phyloP scores from a whole-genome alignment of 2,888 invertebrate species.

The Caenorhabditis becei region DNA sequence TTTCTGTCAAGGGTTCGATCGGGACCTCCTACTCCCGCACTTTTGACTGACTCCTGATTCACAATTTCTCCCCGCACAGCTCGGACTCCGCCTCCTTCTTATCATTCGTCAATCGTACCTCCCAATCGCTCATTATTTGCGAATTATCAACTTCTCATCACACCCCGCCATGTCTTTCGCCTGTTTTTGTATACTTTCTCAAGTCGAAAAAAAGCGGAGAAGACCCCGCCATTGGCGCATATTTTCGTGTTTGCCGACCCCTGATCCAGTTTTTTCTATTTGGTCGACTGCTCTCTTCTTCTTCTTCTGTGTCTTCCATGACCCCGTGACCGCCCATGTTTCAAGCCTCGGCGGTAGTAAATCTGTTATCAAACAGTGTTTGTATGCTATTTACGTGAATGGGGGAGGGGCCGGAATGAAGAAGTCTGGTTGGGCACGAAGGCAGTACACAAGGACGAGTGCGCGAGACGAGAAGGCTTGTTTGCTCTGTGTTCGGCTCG shows the following conservation, averaged over 20 bases:
- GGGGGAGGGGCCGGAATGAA: background rate
- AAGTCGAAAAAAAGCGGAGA: background rate
- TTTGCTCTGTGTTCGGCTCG: conserved; percentile 27
- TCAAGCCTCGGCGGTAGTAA: conserved; percentile 13
- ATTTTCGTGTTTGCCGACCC: background rate
- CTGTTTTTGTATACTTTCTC: conserved; percentile 23
- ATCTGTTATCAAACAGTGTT: conserved; percentile 26
- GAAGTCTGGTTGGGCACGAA: conserved; percentile 3
- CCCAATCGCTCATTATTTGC: conserved; percentile 19
- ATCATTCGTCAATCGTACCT: conserved; percentile 4
- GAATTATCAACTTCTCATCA: conserved; percentile 35
- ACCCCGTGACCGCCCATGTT: conserved; percentile 20
- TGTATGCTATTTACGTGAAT: background rate
- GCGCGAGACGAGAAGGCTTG: conserved; percentile 5
- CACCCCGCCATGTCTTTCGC: conserved; percentile 4
- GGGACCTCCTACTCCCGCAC: background rate
- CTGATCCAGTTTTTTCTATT: conserved; percentile 16
- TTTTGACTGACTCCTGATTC: conserved; percentile 3
- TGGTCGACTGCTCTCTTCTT: conserved; percentile 3
- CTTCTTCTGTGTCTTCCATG: conserved; percentile 1
- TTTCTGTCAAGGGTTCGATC: background rate
- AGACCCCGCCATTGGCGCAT: conserved; percentile 6
- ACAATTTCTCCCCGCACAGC: background rate
- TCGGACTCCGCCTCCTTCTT: conserved; percentile 3
- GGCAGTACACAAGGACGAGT: conserved; percentile 11